A percentile compares a stretch with the other conserved stretches of the same genome.
Conservation (phyloP, 2,113 vertebrate genomes). For the Ctenomys sociabilis region DNA sequence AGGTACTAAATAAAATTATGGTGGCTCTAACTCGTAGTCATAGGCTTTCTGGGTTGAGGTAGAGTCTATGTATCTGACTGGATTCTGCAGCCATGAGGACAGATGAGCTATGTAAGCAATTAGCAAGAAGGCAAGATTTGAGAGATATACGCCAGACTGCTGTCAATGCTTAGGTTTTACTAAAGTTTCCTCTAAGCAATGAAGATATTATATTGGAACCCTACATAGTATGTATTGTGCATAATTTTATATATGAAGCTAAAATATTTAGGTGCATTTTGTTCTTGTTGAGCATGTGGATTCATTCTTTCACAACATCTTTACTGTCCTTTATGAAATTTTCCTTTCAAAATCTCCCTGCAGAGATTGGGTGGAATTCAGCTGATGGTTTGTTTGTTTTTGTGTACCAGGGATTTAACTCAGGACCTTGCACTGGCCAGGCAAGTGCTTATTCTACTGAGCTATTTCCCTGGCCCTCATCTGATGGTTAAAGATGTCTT, state of each 20-base stretch:
- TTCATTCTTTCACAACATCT: background rate
- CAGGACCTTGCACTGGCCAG: too few species aligned
- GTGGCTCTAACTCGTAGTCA: background rate
- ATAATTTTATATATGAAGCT: background rate
- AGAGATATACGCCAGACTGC: background rate
- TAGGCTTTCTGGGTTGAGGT: background rate
- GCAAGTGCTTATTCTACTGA: too few species aligned
- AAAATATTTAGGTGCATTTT: conserved; percentile 15
- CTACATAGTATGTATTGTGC: too few species aligned
- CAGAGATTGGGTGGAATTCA: background rate
- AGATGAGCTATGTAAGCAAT: background rate
- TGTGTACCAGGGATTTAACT: too few species aligned
- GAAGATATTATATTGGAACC: background rate
- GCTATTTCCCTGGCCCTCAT: too few species aligned
- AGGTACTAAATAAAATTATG: background rate
- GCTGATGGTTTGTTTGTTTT: background rate
- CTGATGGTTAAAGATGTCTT: background rate
- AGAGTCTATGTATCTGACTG: background rate
- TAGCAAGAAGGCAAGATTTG: background rate
- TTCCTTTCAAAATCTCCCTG: conserved; percentile 20
- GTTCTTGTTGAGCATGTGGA: background rate
- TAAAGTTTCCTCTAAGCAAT: background rate
- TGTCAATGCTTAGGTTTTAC: background rate
- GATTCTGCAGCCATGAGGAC: background rate
- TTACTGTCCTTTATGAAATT: background rate